Conservation (phyloP, 2,888 invertebrate genomes). For the Hermaeophaga mercurialis region DNA sequence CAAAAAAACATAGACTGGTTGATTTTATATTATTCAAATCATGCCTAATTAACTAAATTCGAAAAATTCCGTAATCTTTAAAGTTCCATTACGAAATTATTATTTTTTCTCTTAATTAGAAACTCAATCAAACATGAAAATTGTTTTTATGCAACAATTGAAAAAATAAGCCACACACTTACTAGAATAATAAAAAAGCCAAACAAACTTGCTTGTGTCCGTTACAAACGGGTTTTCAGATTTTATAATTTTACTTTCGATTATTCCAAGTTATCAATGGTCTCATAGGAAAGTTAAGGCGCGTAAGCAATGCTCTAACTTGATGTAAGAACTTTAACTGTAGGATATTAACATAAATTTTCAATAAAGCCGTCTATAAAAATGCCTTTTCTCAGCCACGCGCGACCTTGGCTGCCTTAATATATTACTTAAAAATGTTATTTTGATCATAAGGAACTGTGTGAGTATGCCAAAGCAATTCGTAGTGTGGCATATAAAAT, state of each 20-base stretch:
- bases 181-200: not conserved
- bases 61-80: too few relatives aligned
- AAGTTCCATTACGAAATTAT: too few relatives aligned
- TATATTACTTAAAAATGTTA: not conserved
- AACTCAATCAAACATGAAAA: too few relatives aligned
- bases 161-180: not conserved
- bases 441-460: not conserved
- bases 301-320: not conserved
- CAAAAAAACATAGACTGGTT: too few relatives aligned
- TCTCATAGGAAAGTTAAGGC: not conserved
- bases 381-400: constrained; percentile 2
- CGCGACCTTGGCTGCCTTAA: constrained; percentile 15
- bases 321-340: not conserved
- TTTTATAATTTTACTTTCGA: not conserved
- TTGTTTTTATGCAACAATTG: too few relatives aligned
- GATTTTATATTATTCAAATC: too few relatives aligned
- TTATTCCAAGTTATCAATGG: constrained; percentile 1
- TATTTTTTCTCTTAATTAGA: too few relatives aligned
- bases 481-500: not conserved
- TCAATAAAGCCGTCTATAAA: constrained; percentile 21
- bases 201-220: not conserved
- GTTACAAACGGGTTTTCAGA: not conserved
- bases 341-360: constrained; percentile 18
- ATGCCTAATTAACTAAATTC: too few relatives aligned
- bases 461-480: not conserved